A percentile compares a stretch with the other conserved stretches of the same genome.
phyloP scores from a whole-genome alignment of 2,113 vertebrate genomes.

The Mugil cephalus region DNA sequence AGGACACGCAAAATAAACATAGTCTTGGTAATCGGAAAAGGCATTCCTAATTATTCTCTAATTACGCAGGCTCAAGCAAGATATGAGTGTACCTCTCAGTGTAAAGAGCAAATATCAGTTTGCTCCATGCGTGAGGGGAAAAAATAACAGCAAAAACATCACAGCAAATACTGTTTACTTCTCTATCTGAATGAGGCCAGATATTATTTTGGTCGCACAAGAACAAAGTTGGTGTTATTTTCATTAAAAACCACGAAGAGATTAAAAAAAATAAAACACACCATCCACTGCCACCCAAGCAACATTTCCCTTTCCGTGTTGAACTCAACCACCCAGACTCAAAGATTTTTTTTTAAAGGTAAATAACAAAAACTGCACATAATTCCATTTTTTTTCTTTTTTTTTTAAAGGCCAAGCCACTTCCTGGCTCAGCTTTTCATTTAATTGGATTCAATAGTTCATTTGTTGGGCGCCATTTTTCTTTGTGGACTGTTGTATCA shows the following conservation, averaged over 20 bases:
- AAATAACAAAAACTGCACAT: no score
- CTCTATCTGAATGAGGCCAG: not conserved
- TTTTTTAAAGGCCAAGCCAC: no score
- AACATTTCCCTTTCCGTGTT: no score
- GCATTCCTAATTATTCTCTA: constrained; percentile 78
- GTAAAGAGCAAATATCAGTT: constrained; percentile 72
- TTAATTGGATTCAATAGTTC: not conserved
- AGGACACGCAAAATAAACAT: constrained; percentile 75
- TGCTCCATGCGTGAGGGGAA: constrained; percentile 23
- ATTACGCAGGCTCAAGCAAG: constrained; percentile 73
- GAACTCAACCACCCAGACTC: no score
- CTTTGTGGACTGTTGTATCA: no score
- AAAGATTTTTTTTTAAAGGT: no score
- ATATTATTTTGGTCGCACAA: not conserved
- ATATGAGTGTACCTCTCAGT: constrained; percentile 44
- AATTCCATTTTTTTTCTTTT: no score
- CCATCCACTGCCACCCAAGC: no score
- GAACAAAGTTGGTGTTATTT: no score
- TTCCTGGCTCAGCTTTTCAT: no score
- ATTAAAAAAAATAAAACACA: no score
- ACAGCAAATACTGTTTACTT: constrained; percentile 22
- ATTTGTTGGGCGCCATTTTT: not conserved
- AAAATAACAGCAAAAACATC: constrained; percentile 16
- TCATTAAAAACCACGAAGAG: no score
- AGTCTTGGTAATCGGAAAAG: constrained; percentile 76